Conservation (phyloP, 2,888 invertebrate species). For the Muschampia plurimacula region DNA sequence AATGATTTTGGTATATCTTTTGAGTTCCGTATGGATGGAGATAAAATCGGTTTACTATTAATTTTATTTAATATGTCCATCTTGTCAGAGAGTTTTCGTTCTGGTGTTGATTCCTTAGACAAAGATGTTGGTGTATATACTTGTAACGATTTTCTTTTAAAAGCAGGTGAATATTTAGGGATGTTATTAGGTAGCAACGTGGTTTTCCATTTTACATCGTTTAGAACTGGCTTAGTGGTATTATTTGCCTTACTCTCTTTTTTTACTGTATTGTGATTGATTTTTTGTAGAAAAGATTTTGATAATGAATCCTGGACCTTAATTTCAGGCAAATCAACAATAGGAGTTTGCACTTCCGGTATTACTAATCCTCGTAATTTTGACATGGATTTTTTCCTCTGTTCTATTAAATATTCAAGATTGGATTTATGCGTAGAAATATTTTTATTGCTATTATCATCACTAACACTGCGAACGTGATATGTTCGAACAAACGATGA, state of each 20-base stretch:
- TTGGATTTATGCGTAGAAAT: constrained; percentile 85
- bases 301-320: constrained; percentile 88
- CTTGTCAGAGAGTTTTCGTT: constrained; percentile 69
- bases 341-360: constrained; percentile 89
- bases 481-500: constrained; percentile 65
- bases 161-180: constrained; percentile 93
- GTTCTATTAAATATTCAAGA: constrained; percentile 91
- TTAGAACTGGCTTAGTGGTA: constrained; percentile 61
- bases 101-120: constrained; percentile 81
- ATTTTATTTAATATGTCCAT: constrained; percentile 62
- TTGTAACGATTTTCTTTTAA: constrained; percentile 90
- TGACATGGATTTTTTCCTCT: constrained; percentile 92
- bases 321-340: constrained; percentile 93
- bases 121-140: constrained; percentile 83
- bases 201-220: constrained; percentile 77
- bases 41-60: constrained; percentile 56
- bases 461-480: constrained; percentile 76
- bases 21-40: constrained; percentile 59
- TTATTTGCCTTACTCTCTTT: constrained; percentile 63
- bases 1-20: constrained; percentile 53
- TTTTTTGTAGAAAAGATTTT: constrained; percentile 75
- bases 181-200: constrained; percentile 82
- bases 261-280: constrained; percentile 61
- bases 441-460: constrained; percentile 73
- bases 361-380: constrained; percentile 95